Evolutionary conservation across 2,797 vertebrate species (phyloP).

Genomic region (Pangasius mekongensis): DNA sequence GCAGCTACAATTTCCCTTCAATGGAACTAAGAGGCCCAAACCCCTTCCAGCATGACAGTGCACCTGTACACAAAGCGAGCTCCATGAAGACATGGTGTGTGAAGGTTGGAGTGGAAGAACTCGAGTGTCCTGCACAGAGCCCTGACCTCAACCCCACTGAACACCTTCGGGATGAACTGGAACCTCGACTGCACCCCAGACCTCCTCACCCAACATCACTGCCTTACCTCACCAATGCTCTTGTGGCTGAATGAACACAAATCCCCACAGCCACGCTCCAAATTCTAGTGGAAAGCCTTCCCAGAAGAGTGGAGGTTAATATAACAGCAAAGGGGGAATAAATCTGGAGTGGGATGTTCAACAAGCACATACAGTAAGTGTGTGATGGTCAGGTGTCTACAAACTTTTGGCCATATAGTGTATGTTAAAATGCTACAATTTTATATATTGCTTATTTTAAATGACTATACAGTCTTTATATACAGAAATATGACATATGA

Average conservation of each 20-base stretch:
- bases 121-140: no score
- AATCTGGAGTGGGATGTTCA: background rate
- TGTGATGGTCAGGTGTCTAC: background rate
- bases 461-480: background rate
- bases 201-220: no score
- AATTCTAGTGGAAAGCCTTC: background rate
- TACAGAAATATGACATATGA: background rate
- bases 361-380: background rate
- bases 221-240: no score
- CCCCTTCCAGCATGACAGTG: no score
- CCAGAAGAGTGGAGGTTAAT: background rate
- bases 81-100: no score
- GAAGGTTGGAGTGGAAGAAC: no score
- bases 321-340: background rate
- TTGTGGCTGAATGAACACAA: no score
- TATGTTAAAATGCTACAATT: background rate
- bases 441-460: background rate
- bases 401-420: background rate
- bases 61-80: no score
- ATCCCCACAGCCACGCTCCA: background rate
- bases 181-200: no score
- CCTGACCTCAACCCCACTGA: no score
- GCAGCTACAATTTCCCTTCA: background rate
- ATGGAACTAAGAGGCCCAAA: background rate
- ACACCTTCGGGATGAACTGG: no score